Evolutionary conservation across 2,113 vertebrate species (phyloP).

Genomic region (Pluvialis apricaria): DNA sequence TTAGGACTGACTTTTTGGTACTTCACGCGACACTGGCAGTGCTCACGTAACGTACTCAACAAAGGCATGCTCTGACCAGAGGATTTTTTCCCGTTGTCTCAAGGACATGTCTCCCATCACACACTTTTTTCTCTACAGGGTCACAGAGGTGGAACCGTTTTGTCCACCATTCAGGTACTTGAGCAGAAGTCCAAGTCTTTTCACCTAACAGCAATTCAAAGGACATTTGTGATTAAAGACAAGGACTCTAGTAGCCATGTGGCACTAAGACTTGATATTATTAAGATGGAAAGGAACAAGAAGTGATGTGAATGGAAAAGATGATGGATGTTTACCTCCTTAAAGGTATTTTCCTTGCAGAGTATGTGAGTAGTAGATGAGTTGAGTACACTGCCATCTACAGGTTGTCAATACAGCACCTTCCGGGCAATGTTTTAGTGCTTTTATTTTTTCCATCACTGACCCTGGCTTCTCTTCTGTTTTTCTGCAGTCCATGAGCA

Average conservation of each 20-base stretch:
- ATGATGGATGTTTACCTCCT: not conserved
- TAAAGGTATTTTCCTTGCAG: not conserved
- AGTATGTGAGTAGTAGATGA: not conserved
- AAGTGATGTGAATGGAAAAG: not conserved
- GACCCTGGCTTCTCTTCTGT: not conserved
- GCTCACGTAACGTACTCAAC: not conserved
- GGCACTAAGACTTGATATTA: not conserved
- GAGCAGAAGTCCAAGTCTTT: not conserved
- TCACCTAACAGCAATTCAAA: not conserved
- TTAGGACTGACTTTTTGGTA: not conserved
- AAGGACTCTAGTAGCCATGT: not conserved
- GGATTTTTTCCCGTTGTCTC: not conserved
- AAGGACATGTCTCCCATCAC: not conserved
- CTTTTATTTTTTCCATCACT: not conserved
- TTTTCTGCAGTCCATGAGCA: not conserved
- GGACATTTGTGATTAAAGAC: not conserved
- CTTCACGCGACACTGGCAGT: not conserved
- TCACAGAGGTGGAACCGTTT: not conserved
- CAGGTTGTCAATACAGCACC: not conserved
- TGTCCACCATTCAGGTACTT: not conserved
- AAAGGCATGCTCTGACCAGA: not conserved
- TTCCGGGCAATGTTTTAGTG: not conserved
- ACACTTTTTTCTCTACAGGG: not conserved
- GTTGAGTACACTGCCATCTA: constrained; percentile 50
- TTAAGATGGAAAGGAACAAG: not conserved